phyloP scores from a whole-genome alignment of 2,888 invertebrate genomes.

The Cecidostiba fungosa region DNA sequence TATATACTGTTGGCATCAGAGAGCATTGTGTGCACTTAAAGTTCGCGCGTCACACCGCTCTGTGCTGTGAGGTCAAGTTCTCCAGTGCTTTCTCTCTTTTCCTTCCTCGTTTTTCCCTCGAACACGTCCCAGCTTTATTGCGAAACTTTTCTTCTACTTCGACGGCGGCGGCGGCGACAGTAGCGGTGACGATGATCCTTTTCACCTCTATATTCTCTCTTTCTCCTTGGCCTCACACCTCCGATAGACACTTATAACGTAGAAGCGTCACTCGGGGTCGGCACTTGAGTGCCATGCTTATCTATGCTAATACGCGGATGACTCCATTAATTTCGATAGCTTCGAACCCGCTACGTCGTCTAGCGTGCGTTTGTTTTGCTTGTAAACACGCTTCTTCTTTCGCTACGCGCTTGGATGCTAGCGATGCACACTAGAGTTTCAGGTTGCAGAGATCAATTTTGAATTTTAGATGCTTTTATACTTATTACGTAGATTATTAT shows the following conservation, averaged over 20 bases:
- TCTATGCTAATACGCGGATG: slow-evolving; percentile 61
- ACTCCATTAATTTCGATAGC: slow-evolving; percentile 60
- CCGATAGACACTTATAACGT: slow-evolving; percentile 57
- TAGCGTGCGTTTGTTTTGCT: slow-evolving; percentile 45
- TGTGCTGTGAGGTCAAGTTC: slow-evolving; percentile 32
- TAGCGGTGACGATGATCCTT: slow-evolving; percentile 1
- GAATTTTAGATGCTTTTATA: slow-evolving; percentile 39
- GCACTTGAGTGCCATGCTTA: slow-evolving; percentile 51
- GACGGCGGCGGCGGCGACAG: not conserved
- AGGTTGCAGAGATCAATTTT: slow-evolving; percentile 46
- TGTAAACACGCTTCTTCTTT: slow-evolving; percentile 50
- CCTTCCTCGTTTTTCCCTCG: slow-evolving; percentile 52
- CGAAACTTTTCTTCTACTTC: slow-evolving; percentile 52
- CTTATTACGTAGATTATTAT: slow-evolving; percentile 29
- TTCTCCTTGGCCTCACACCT: not conserved
- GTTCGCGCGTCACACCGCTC: not conserved
- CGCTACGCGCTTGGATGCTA: not conserved
- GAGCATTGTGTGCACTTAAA: not conserved
- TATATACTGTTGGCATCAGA: not conserved
- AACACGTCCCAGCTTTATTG: slow-evolving; percentile 57
- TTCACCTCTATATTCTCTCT: not conserved
- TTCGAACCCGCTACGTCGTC: slow-evolving; percentile 6
- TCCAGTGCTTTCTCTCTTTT: slow-evolving; percentile 9
- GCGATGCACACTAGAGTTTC: not conserved
- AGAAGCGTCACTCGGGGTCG: slow-evolving; percentile 29